These are phyloP conservation scores for Penaeus japonicus DNA, from an alignment of 1,140 invertebrate genomes.

Conservation along the genomic window DNA sequence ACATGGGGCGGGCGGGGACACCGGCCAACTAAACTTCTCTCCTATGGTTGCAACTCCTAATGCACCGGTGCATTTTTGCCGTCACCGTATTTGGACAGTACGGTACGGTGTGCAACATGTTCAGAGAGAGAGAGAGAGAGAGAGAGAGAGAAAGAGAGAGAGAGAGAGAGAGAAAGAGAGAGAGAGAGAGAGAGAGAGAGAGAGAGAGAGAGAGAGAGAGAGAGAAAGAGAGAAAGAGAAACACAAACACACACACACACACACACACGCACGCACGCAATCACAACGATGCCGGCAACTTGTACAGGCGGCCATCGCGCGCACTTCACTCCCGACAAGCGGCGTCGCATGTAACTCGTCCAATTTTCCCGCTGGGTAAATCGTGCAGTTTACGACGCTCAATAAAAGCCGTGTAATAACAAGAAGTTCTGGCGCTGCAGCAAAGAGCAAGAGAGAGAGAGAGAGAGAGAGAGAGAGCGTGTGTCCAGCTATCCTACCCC, in stretches of 20 bases:
- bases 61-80: background rate
- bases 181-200: background rate
- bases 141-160: background rate
- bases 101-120: background rate
- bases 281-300: no score
- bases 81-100: no score
- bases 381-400: no score
- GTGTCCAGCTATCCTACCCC: background rate
- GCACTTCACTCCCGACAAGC: no score
- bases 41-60: no score
- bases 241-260: no score
- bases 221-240: background rate
- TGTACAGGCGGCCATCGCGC: no score
- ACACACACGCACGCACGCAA: no score
- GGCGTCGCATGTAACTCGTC: background rate
- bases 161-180: background rate
- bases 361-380: background rate
- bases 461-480: background rate
- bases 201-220: background rate
- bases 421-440: no score
- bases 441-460: background rate
- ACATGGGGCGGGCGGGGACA: no score
- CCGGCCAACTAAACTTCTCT: no score
- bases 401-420: no score
- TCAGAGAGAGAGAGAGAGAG: background rate